Evolutionary conservation across 1,140 invertebrate species (phyloP), one percentile per base, ranked within the genome.

Genomic region (Saccostrea glomerata): DNA sequence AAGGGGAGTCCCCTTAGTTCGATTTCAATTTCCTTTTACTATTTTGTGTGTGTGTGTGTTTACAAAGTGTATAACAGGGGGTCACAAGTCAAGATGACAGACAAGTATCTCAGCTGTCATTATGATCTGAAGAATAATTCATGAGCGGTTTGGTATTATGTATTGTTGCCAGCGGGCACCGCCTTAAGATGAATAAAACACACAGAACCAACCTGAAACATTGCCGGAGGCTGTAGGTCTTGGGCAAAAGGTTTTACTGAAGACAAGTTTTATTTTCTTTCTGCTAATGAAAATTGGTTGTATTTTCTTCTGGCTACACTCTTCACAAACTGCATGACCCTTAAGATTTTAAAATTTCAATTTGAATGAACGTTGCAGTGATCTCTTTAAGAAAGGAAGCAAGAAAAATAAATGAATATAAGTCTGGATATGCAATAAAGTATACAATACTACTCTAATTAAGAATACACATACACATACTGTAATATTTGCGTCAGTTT

Each of bases 51-150:
- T 15, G 12, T 63, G 70, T 47, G 47, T 77, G 70, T 77, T 77
- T 77, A 77, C 70, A 63, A n/a, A 63, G 58, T 63, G 58, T 63
- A 60, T 60, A 17, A 20, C 17, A 77, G 7, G 36, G 36, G 7
- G 15, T 36, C 25, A 25, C 25, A 77, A 36, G 25, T 30, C 25
- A 77, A 36, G 58, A 20, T 20, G 58, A n/a, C n/a, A 17, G 5
- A 15, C 70, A 30, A n/a, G 70, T 36, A 77, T 36, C 30, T 77
- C 13, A 77, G 25, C 25, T 77, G 70, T 77, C 70, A 25, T 20
- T 30, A 77, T 77, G 70, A 77, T 77, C 70, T 36, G 25, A 77
- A 77, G 70, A 77, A 77, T 77, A 15, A 77, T 77, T 77, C 70
- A 77, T 77, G 30, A 77, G 70, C 70, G 70, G 70, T 77, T 77